Evolutionary conservation across 2,888 invertebrate species (phyloP).

Genomic region (Sinotaia quadrata): DNA sequence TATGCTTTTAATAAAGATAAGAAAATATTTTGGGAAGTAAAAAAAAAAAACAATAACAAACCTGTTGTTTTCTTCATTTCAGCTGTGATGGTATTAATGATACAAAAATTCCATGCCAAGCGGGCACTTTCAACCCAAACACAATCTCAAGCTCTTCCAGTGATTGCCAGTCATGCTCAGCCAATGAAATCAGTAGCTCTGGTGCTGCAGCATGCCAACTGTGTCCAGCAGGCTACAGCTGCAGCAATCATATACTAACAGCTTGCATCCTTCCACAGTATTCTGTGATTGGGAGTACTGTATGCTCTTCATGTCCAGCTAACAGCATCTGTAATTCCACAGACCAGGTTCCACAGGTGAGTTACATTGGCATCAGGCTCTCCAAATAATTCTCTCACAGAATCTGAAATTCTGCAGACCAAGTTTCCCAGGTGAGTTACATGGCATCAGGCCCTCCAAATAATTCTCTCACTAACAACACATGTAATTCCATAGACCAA

Average conservation of each 20-base stretch:
- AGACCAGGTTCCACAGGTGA: constrained; percentile 44
- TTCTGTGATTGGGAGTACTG: constrained; percentile 50
- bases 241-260: constrained; percentile 39
- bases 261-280: constrained; percentile 54
- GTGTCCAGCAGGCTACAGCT: constrained; percentile 63
- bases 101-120: constrained; percentile 42
- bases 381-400: no score
- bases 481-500: no score
- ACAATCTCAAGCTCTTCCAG: constrained; percentile 29
- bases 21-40: no score
- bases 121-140: constrained; percentile 47
- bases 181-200: constrained; percentile 42
- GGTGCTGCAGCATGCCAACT: constrained; percentile 52
- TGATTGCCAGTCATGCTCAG: constrained; percentile 46
- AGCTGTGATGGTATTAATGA: constrained; percentile 49
- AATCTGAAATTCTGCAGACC: no score
- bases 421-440: no score
- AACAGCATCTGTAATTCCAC: constrained; percentile 54
- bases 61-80: constrained; percentile 34
- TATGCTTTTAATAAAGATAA: no score
- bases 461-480: no score
- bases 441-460: no score
- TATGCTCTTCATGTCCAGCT: constrained; percentile 59
- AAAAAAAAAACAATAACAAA: no score
- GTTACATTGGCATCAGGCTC: neutral